Conservation (phyloP, 1,140 invertebrate species). For the Atta colombica region DNA sequence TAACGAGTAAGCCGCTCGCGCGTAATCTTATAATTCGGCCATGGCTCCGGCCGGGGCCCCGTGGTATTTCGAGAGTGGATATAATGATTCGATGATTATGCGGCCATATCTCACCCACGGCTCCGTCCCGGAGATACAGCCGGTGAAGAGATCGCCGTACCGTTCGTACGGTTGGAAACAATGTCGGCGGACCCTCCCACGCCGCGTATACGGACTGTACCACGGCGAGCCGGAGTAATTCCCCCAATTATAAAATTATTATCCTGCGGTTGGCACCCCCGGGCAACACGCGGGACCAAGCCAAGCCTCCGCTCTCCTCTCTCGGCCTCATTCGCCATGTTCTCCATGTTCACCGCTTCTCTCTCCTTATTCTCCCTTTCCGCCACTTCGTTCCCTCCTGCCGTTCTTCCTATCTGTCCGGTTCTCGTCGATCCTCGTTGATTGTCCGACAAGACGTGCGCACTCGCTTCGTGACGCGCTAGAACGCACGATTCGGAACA, state of each 20-base stretch:
- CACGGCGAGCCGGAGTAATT: slow-evolving; percentile 85
- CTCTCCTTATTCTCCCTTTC: slow-evolving; percentile 48
- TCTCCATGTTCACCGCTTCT: slow-evolving; percentile 70
- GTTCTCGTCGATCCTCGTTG: slow-evolving; percentile 75
- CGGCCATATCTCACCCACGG: slow-evolving; percentile 85
- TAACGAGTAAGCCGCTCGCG: slow-evolving; percentile 81
- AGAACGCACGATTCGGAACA: slow-evolving; percentile 45
- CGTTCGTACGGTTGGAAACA: slow-evolving; percentile 81
- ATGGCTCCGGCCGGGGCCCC: slow-evolving; percentile 64
- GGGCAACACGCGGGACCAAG: slow-evolving; percentile 83
- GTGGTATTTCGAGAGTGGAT: slow-evolving; percentile 80
- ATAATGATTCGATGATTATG: slow-evolving; percentile 86
- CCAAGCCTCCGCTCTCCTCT: slow-evolving; percentile 71
- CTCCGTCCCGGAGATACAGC: slow-evolving; percentile 80
- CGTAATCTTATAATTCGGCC: slow-evolving; percentile 86
- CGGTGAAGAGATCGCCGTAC: slow-evolving; percentile 79
- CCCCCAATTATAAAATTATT: slow-evolving; percentile 87
- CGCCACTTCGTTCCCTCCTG: slow-evolving; percentile 13
- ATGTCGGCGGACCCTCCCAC: slow-evolving; percentile 84
- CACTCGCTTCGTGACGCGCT: slow-evolving; percentile 47
- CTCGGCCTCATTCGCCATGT: slow-evolving; percentile 78
- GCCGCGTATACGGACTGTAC: slow-evolving; percentile 78
- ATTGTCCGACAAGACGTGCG: slow-evolving; percentile 70
- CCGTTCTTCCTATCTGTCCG: slow-evolving; percentile 64
- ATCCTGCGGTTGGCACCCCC: slow-evolving; percentile 86